Base-by-base conservation (phyloP, 2,113 vertebrate genomes). In the Rhodinocichla rosea region DNA sequence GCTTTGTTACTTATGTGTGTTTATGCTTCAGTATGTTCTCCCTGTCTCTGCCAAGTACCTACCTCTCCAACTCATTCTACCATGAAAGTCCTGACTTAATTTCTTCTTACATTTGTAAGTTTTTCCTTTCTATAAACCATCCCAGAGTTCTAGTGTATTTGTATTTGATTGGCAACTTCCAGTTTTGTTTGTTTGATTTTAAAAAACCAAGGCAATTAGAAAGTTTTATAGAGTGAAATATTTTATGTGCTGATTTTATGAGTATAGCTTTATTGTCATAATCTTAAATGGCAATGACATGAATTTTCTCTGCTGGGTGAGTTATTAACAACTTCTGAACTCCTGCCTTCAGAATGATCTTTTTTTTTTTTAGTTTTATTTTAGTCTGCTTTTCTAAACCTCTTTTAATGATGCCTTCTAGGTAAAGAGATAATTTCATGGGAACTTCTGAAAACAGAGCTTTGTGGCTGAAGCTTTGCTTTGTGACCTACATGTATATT, bases 361-460 rank as follows among this genome's bases (percentile, higher is more conserved):
- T 12, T 60, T 12, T 68, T 68, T 68, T 69, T 45, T 49, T 35
- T 17, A 27, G 30, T 42, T 63, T 74, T 86, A 55, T 82, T 88
- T 45, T 37, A 67, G 84, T 82, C 35, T 57, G 2, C 62, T 92
- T 94, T 91, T 88, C 71, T 82, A 70, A 89, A 44, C 88, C 35
- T 85, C 30, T 80, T 97, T 93, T 96, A 97, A 94, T 92, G 78
- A 94, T 95, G 83, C 87, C 96, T 95, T 86, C 82, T 87, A 94
- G 91, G 92, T 89, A 95, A 83, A 87, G n/a, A 87, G 79, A 63
- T 92, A 70, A 96, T 95, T 93, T 89, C n/a, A 64, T 82, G 40
- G 24, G 12, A 91, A 59, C 75, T 94, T 93, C 33, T 83, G n/a
- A 90, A 94, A 86, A 89, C 33, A 83, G 6, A 62, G 26, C 20